A percentile compares a stretch with the other conserved stretches of the same genome.
Conservation (phyloP, 2,888 invertebrate species). For the Dryococelus australis region DNA sequence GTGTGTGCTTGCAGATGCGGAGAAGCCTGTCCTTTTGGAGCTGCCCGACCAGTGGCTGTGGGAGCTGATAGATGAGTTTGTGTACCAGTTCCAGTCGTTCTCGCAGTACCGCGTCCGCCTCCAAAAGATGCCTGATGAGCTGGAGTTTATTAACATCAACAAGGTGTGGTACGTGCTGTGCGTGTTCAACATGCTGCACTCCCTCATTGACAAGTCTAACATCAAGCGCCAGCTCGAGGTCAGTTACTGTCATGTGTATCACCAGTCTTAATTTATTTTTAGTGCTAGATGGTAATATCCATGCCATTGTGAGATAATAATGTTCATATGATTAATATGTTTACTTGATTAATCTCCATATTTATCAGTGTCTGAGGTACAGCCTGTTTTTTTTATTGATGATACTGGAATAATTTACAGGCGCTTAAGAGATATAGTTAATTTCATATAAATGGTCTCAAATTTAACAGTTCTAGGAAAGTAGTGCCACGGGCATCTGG, state of each 20-base stretch:
- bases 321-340: too few species aligned
- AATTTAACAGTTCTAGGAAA: too few species aligned
- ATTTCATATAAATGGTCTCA: too few species aligned
- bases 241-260: slow-evolving; percentile 30
- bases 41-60: slow-evolving; percentile 99
- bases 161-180: slow-evolving; percentile 98
- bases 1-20: slow-evolving; percentile 63
- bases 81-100: slow-evolving; percentile 95
- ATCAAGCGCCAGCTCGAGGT: slow-evolving; percentile 97
- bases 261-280: slow-evolving; percentile 9
- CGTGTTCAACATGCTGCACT: slow-evolving; percentile 96
- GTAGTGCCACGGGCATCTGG: too few species aligned
- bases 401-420: too few species aligned
- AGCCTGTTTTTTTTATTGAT: too few species aligned
- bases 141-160: slow-evolving; percentile 77
- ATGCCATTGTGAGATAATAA: too few species aligned
- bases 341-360: too few species aligned
- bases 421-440: too few species aligned
- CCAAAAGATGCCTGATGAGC: slow-evolving; percentile 82
- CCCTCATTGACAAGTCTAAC: slow-evolving; percentile 96
- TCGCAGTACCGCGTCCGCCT: slow-evolving; percentile 80
- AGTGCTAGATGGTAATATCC: too few species aligned
- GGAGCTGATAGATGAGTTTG: slow-evolving; percentile 99
- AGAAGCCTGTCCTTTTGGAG: slow-evolving; percentile 86
- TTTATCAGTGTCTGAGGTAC: too few species aligned